Evolutionary conservation across 1,140 invertebrate genomes (phyloP), one percentile per base, ranked within the genome.

Genomic region (Brachionus rotundiformis): DNA sequence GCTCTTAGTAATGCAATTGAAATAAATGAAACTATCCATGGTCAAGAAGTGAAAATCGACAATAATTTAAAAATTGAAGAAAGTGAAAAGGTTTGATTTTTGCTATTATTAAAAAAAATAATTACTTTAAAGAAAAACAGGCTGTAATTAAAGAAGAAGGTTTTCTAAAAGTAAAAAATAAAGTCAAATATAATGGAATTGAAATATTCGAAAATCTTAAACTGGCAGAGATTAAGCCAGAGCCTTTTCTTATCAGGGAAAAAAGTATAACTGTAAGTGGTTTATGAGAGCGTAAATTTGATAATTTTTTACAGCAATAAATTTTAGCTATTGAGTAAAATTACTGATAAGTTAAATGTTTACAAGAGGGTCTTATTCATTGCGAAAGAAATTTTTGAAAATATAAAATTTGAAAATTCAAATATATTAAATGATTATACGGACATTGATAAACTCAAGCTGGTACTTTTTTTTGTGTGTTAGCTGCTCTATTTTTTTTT

Each of bases 311-410:
- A 7, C 19, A 11, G 6, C n/a, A n/a, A 44, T 44, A 8, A 47
- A 31, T 44, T 73, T 73, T n/a, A 73, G 68, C 36, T 27, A 1
- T 3, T 44, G 19, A 73, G 3, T 3, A 73, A 23, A 73, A 44
- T 44, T 3, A 44, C 29, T 25, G 68, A 73, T 44, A 73, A 73
- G 41, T 25, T 73, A 44, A 73, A 73, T n/a, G 68, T 73, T 73
- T 44, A 73, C 8, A 44, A 41, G 8, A 39, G 68, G 6, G 68
- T 73, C 10, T 73, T 73, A 19, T 44, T 44, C 2, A 41, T 44
- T 11, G n/a, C 39, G 11, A 41, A 25, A 44, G 36, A 73, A 73
- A 7, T 44, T 73, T 44, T 44, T 23, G 68, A 73, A 27, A 73
- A 73, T 73, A 44, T 73, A 44, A 44, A 44, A 73, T 73, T 44